phyloP scores from a whole-genome alignment of 2,888 invertebrate genomes.

The Antheraea assamensis region DNA sequence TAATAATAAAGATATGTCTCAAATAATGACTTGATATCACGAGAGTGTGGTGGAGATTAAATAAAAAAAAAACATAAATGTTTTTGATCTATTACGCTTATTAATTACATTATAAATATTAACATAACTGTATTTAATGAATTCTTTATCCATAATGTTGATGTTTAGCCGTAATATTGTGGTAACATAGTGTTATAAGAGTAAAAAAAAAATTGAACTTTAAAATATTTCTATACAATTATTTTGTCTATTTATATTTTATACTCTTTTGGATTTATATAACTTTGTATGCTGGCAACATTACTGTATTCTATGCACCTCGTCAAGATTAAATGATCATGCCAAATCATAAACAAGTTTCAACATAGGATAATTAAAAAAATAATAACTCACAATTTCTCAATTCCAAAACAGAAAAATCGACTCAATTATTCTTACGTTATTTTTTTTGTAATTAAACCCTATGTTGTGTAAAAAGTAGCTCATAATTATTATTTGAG shows the following conservation, averaged over 20 bases:
- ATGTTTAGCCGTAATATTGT: constrained; percentile 67
- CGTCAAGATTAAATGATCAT: background rate
- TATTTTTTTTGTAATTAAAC: background rate
- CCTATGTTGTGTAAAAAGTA: background rate
- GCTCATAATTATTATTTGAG: background rate
- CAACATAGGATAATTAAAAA: background rate
- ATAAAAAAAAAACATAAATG: constrained; percentile 74
- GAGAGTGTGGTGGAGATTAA: constrained; percentile 39
- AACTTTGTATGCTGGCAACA: constrained; percentile 14
- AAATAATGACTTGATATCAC: constrained; percentile 29
- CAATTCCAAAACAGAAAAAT: background rate
- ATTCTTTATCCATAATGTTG: constrained; percentile 72
- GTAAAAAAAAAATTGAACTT: constrained; percentile 8
- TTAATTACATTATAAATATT: constrained; percentile 75
- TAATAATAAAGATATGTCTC: constrained; percentile 13
- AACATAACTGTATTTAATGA: constrained; percentile 73
- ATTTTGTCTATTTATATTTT: constrained; percentile 16
- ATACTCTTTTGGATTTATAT: constrained; percentile 12
- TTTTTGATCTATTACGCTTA: constrained; percentile 82
- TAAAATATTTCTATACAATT: constrained; percentile 14
- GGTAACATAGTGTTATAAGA: constrained; percentile 37
- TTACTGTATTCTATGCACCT: background rate
- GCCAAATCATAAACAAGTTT: background rate
- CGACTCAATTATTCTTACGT: background rate
- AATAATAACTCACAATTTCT: background rate